These are phyloP conservation scores for Ctenoplectra terminalis DNA, from an alignment of 1,140 invertebrate species.

Conservation along the genomic window DNA sequence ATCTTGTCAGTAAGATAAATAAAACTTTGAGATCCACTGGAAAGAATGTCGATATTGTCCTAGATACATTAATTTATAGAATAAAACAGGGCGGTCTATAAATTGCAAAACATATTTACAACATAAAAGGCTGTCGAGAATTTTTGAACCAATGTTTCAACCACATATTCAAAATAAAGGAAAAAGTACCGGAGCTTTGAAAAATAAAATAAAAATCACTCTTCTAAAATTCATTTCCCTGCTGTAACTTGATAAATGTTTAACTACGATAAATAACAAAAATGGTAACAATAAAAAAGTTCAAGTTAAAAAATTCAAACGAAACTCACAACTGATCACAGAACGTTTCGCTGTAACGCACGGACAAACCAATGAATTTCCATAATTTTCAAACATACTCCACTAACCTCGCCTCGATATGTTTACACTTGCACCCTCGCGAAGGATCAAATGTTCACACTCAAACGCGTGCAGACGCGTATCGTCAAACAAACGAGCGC, in stretches of 20 bases:
- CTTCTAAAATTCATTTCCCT: background rate
- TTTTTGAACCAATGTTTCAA: background rate
- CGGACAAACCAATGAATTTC: background rate
- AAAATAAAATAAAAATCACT: background rate
- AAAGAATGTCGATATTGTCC: constrained; percentile 11
- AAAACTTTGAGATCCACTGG: background rate
- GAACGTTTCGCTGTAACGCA: no score
- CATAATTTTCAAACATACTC: background rate
- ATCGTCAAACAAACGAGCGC: constrained; percentile 30
- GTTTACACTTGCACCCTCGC: constrained; percentile 6
- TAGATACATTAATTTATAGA: constrained; percentile 2
- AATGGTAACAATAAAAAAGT: no score
- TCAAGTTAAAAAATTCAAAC: no score
- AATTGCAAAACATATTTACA: background rate
- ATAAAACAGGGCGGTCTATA: background rate
- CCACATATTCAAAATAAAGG: background rate
- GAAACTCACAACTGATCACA: no score
- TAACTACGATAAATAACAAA: background rate
- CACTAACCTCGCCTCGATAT: background rate
- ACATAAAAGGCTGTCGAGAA: no score
- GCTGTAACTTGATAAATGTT: background rate
- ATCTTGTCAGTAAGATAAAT: constrained; percentile 14
- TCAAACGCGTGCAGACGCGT: constrained; percentile 40
- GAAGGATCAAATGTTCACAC: constrained; percentile 35
- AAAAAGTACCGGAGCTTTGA: background rate